Conservation (phyloP, 2,888 invertebrate species). For the Chrysolina oricalcia region DNA sequence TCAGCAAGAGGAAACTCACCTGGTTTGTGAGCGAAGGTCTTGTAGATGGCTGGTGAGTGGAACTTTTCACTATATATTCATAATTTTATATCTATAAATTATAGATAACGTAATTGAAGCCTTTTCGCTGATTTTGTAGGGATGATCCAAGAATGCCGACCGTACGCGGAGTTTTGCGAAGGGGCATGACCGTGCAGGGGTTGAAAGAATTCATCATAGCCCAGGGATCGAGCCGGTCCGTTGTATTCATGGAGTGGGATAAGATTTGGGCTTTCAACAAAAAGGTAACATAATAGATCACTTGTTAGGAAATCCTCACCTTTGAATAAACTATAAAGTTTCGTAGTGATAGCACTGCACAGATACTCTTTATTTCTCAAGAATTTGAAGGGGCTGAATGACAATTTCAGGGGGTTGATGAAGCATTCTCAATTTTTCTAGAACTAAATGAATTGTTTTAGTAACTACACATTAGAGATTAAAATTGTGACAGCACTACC, state of each 20-base stretch:
- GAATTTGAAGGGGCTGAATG: no score
- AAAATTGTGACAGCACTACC: no score
- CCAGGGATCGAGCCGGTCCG: slow-evolving; percentile 97
- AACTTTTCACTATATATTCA: slow-evolving; percentile 10
- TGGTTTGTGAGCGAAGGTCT: slow-evolving; percentile 97
- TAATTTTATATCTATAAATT: not conserved
- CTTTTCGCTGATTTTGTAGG: slow-evolving; percentile 73
- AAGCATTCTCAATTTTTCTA: no score
- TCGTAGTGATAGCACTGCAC: no score
- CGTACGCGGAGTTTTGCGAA: slow-evolving; percentile 94
- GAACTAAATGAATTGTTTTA: no score
- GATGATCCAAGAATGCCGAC: slow-evolving; percentile 99
- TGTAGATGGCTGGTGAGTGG: slow-evolving; percentile 94
- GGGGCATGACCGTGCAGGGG: slow-evolving; percentile 98
- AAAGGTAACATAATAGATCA: slow-evolving; percentile 79
- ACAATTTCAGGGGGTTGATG: no score
- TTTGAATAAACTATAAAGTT: no score
- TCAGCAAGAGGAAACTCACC: slow-evolving; percentile 97
- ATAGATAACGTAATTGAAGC: no score
- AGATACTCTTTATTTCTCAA: no score
- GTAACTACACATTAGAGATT: no score
- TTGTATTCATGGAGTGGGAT: slow-evolving; percentile 99
- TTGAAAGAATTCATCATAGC: slow-evolving; percentile 97
- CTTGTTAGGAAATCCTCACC: no score
- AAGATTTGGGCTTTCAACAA: slow-evolving; percentile 99